A percentile compares a stretch with the other conserved stretches of the same genome.
These are phyloP conservation scores for Florisuga fusca DNA, from an alignment of 2,797 vertebrate genomes.

Conservation along the genomic window DNA sequence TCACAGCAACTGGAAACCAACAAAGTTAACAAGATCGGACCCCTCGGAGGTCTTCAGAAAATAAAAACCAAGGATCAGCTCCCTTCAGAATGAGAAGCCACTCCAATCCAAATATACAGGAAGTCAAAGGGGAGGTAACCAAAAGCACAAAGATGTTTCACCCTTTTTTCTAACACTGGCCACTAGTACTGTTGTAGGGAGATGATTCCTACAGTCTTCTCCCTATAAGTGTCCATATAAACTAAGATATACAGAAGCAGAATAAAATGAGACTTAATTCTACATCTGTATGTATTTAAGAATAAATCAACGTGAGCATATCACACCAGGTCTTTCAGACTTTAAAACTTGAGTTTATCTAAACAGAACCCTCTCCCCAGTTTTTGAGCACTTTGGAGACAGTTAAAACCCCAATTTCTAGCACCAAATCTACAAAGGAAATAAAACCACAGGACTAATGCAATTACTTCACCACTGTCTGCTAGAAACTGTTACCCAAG, in stretches of 20 bases:
- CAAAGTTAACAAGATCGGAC: neutral
- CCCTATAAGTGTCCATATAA: rapidly evolving
- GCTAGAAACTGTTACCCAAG: neutral
- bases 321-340: neutral
- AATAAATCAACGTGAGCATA: neutral
- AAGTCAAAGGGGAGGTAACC: neutral
- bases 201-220: neutral
- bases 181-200: neutral
- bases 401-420: neutral
- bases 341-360: neutral
- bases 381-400: neutral
- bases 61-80: neutral
- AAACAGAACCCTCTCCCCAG: neutral
- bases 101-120: neutral
- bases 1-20: neutral
- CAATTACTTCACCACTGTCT: neutral
- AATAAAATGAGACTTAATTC: neutral
- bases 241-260: neutral
- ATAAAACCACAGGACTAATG: neutral
- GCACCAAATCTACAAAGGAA: neutral
- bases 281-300: neutral
- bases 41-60: neutral
- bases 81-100: neutral
- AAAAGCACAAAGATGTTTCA: neutral
- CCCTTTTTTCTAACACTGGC: neutral